Evolutionary conservation across 2,888 invertebrate genomes (phyloP).

Genomic region (Bombylius major): DNA sequence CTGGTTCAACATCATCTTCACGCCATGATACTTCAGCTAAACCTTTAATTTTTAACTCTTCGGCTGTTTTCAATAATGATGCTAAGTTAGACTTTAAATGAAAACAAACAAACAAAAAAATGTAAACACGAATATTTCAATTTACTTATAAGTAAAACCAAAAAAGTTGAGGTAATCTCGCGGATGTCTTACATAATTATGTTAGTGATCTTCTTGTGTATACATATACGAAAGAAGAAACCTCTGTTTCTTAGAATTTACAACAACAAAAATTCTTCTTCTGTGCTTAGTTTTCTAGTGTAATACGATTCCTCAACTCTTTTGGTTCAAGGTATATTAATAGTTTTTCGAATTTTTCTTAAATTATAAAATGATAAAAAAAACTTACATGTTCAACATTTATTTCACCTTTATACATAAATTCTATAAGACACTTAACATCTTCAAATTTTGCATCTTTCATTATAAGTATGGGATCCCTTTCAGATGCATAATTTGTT

Average conservation of each 20-base stretch:
- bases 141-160: too few species aligned
- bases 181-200: too few species aligned
- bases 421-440: conserved; percentile 78
- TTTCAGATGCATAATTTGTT: conserved; percentile 61
- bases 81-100: conserved; percentile 66
- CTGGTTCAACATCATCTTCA: conserved; percentile 38
- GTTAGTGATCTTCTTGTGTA: too few species aligned
- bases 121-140: neutral
- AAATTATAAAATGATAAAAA: neutral
- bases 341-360: neutral
- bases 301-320: neutral
- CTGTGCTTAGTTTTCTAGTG: too few species aligned
- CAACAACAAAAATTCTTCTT: too few species aligned
- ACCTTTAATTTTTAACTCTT: conserved; percentile 83
- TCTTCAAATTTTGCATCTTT: conserved; percentile 86
- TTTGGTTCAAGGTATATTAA: too few species aligned
- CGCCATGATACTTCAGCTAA: conserved; percentile 82
- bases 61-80: conserved; percentile 79
- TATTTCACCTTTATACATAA: conserved; percentile 93
- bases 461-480: conserved; percentile 71
- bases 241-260: too few species aligned
- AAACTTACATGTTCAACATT: conserved; percentile 81
- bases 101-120: conserved; percentile 4
- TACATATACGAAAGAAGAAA: too few species aligned
- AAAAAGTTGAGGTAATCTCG: too few species aligned